Base-by-base conservation (phyloP, 2,797 vertebrate genomes). In the Tauraco hartlaubi region DNA sequence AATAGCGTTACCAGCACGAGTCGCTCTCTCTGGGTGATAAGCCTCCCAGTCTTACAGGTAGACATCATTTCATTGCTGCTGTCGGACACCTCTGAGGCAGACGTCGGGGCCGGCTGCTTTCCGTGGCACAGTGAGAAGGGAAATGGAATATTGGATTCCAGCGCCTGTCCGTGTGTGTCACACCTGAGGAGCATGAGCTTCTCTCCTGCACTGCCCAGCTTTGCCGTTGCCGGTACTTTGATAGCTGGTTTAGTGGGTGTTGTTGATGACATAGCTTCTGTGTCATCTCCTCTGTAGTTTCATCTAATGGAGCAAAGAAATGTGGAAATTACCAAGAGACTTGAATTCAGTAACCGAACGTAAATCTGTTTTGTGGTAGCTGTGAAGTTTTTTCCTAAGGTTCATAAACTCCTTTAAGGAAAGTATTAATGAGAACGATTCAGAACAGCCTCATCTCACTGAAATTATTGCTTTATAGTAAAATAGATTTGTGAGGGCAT, bases 331-430 rank as follows among this genome's bases (percentile, higher is more conserved):
- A 85, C 80, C 33, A 8, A 55, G 85, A 49, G 61, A 37, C 41
- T 80, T 77, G 61, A 80, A 72, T 44, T 88, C 73, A 62, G 26
- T 69, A 74, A 88, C 16, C 18, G 69, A 44, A 31, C 55, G 11
- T 75, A 31, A 52, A 43, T 68, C 85, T 93, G 20, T 12, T 43
- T 62, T 80, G 78, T 72, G 71, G 56, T 64, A 69, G 84, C 21
- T 75, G 48, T 43, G 51, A 87, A 79, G 58, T 44, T 94, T 90
- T 90, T 95, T 85, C 81, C 69, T 44, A 46, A 92, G 61, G 72
- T 92, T 88, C 39, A 14, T 58, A 37, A 92, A 48, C 39, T 91
- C 73, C 39, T 64, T 56, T 26, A 93, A 86, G 76, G 76, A 88
- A 96, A 69, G 39, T 78, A 15, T 93, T 93, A 84, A 94, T 62